A percentile compares a stretch with the other conserved stretches of the same genome.
These are phyloP conservation scores for Lerema accius DNA, from an alignment of 1,140 invertebrate species.

Conservation along the genomic window DNA sequence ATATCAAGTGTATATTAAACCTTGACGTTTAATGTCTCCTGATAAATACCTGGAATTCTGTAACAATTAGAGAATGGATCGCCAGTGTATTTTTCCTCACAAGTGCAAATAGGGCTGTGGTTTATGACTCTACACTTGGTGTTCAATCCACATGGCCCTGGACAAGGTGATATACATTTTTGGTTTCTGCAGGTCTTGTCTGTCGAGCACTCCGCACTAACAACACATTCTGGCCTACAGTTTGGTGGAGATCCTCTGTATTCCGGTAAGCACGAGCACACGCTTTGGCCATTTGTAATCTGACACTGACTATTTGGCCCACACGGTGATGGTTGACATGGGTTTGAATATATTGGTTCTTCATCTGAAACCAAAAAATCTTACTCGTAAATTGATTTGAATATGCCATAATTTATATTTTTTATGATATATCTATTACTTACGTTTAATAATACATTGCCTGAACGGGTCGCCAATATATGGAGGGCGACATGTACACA, in stretches of 20 bases:
- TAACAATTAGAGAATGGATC: constrained; percentile 84
- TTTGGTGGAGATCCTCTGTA: constrained; percentile 87
- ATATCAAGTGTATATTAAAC: no score
- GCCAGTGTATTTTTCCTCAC: constrained; percentile 76
- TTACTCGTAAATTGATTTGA: constrained; percentile 21
- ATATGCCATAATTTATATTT: constrained; percentile 3
- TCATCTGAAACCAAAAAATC: constrained; percentile 58
- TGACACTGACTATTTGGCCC: constrained; percentile 87
- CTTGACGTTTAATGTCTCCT: no score
- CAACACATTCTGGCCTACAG: constrained; percentile 88
- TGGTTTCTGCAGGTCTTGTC: constrained; percentile 89
- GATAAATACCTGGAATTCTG: constrained; percentile 71
- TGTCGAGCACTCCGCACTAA: constrained; percentile 89
- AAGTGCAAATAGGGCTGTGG: constrained; percentile 86
- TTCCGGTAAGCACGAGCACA: constrained; percentile 85
- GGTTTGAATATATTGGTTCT: constrained; percentile 75
- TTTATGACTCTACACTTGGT: constrained; percentile 89
- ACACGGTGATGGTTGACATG: constrained; percentile 87
- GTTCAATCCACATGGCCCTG: constrained; percentile 89
- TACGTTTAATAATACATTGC: constrained; percentile 78
- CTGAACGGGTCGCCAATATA: constrained; percentile 89
- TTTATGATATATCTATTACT: constrained; percentile 35
- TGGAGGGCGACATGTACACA: constrained; percentile 88
- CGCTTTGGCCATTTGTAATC: constrained; percentile 82
- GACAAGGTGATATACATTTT: constrained; percentile 90